Evolutionary conservation across 2,888 invertebrate genomes (phyloP).

Genomic region (Chouioia cunea): DNA sequence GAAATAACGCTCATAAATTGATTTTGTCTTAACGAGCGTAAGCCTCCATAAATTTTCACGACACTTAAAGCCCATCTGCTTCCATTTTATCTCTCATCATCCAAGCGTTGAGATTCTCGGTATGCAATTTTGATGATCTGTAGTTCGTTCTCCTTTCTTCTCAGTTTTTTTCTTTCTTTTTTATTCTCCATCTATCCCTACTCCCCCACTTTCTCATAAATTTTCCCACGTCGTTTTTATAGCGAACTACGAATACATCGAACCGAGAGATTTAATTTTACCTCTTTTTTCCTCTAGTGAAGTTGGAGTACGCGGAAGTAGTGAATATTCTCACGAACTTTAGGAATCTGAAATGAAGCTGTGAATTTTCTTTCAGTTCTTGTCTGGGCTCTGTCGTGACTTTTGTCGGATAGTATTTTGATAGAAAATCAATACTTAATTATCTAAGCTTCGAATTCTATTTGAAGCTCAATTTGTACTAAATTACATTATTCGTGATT

Average conservation of each 20-base stretch:
- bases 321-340: constrained; percentile 23
- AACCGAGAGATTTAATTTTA: constrained; percentile 56
- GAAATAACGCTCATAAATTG: background rate
- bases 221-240: constrained; percentile 51
- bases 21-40: constrained; percentile 35
- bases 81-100: constrained; percentile 33
- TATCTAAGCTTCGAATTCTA: no score
- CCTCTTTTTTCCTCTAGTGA: constrained; percentile 13
- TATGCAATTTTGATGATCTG: constrained; percentile 44
- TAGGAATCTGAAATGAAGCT: constrained; percentile 53
- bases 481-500: no score
- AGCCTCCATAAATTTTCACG: constrained; percentile 40
- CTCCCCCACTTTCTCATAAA: constrained; percentile 51
- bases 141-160: constrained; percentile 4
- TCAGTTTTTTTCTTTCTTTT: background rate
- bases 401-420: constrained; percentile 11
- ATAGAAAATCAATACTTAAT: background rate
- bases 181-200: background rate
- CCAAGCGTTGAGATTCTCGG: constrained; percentile 36
- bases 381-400: constrained; percentile 43
- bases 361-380: constrained; percentile 32
- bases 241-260: constrained; percentile 28
- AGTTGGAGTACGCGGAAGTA: constrained; percentile 6
- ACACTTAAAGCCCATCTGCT: constrained; percentile 40
- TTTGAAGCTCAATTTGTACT: no score